Base-by-base conservation (phyloP, 2,888 invertebrate genomes). In the Drosophila ustulata region DNA sequence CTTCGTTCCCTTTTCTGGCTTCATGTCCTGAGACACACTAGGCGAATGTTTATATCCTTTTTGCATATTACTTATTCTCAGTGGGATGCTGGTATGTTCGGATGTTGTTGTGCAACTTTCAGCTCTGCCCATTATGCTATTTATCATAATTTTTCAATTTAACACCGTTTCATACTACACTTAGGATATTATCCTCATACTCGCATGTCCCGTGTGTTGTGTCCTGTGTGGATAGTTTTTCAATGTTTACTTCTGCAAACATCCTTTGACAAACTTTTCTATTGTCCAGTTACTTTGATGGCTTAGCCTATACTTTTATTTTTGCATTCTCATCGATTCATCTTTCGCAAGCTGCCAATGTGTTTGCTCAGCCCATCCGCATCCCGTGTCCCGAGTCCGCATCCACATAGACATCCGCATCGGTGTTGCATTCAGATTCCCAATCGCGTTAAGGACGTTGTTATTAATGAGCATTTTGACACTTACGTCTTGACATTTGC, bases 111-210 rank as follows among this genome's bases (percentile, higher is more conserved):
- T 70, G 76, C 83, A 76, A 78, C 84, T 86, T 79, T 65, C 56
- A 58, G 45, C 64, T 68, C 41, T 23, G 46, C 71, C 71, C 73
- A 80, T 86, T 79, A 76, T 89, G 75, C 90, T 90, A 90, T 91
- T 91, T 91, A 92, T 90, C 91, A 91, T 91, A 91, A 92, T 91
- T 92, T 91, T 91, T 91, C 91, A 91, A 91, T 91, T 91, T 90
- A 90, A 84, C 80, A 87, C 82, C 68, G 77, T 64, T 71, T 50
- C 74, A 72, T 64, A 74, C 66, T 50, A 51, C 52, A 75, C 70
- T 72, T 75, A 70, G 74, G 52, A 59, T 32, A 47, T 50, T 66
- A 41, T 62, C 34, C 43, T 45, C n/a, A 18, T 62, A 37, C 62
- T 62, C 23, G 45, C 28, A 52, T 49, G 61, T 66, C 34, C 64